These are phyloP conservation scores for Drosophila mayri DNA, from an alignment of 1,140 invertebrate genomes.

Conservation along the genomic window DNA sequence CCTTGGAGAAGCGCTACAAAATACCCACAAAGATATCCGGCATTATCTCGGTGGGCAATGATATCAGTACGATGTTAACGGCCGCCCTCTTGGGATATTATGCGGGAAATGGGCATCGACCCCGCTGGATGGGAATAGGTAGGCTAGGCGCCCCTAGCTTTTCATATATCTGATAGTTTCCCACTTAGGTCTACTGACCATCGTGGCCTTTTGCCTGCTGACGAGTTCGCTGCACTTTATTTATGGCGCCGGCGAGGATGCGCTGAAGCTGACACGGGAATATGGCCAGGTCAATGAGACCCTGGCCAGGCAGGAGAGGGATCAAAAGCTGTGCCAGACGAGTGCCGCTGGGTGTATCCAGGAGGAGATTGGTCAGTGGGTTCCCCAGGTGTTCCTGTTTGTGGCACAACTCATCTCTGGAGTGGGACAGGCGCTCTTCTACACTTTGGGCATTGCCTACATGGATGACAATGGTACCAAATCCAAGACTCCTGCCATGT, in stretches of 20 bases:
- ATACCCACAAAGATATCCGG: conserved; percentile 90
- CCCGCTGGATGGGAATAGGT: conserved; percentile 80
- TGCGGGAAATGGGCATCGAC: conserved; percentile 67
- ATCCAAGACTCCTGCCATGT: conserved; percentile 88
- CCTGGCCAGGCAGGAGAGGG: conserved; percentile 33
- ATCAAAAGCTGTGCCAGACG: conserved; percentile 46
- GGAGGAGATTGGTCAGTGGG: conserved; percentile 85
- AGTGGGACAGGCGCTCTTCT: conserved; percentile 88
- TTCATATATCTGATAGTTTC: conserved; percentile 4
- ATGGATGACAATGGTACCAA: conserved; percentile 90
- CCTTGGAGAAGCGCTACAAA: conserved; percentile 92
- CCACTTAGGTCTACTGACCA: conserved; percentile 88
- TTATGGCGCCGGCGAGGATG: conserved; percentile 90
- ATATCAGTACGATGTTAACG: conserved; percentile 67
- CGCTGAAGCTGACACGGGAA: conserved; percentile 88
- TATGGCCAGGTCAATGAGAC: conserved; percentile 84
- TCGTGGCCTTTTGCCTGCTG: conserved; percentile 89
- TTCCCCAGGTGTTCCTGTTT: conserved; percentile 87
- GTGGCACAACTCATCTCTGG: conserved; percentile 88
- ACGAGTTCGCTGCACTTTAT: conserved; percentile 90
- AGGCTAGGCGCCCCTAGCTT: conserved; percentile 84
- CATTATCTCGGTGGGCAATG: conserved; percentile 90
- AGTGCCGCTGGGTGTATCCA: conserved; percentile 32
- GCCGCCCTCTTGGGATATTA: conserved; percentile 69
- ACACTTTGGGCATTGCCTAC: conserved; percentile 88